Evolutionary conservation across 1,140 invertebrate species (phyloP).

Genomic region (Magallana ariakensis): DNA sequence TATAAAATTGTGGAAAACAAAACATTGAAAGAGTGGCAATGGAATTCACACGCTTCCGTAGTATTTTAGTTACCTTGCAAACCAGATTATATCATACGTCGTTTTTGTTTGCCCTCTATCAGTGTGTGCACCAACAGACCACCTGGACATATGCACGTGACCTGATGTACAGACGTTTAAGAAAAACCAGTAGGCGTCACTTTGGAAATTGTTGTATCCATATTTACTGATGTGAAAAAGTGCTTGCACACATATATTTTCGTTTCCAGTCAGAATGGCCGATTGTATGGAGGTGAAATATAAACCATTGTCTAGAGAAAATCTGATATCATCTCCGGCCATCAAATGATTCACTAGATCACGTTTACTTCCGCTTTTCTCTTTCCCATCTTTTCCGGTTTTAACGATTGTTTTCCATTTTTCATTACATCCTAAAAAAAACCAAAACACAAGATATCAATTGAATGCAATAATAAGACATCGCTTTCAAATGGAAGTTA

Average conservation of each 20-base stretch:
- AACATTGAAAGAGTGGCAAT: too few relatives aligned
- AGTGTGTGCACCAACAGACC: constrained; percentile 46
- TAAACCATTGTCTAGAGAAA: not conserved
- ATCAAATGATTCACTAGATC: not conserved
- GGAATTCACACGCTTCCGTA: too few relatives aligned
- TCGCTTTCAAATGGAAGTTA: too few relatives aligned
- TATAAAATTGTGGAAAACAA: too few relatives aligned
- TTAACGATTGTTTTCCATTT: not conserved
- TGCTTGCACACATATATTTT: constrained; percentile 35
- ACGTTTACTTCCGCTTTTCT: not conserved
- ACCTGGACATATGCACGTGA: constrained; percentile 36
- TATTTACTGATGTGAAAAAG: constrained; percentile 50
- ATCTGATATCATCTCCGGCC: not conserved
- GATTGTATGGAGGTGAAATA: constrained; percentile 16
- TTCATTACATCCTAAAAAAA: not conserved
- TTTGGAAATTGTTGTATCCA: constrained; percentile 12
- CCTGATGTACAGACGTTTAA: constrained; percentile 37
- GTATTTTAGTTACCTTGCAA: constrained; percentile 27
- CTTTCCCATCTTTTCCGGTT: not conserved
- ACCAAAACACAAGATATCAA: too few relatives aligned
- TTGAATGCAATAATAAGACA: too few relatives aligned
- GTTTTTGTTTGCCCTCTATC: constrained; percentile 31
- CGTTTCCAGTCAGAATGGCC: not conserved
- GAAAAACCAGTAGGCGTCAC: constrained; percentile 45
- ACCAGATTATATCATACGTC: constrained; percentile 26